Evolutionary conservation across 2,797 vertebrate genomes (phyloP), one percentile per base, ranked within the genome.

Genomic region (Sphenodon punctatus): DNA sequence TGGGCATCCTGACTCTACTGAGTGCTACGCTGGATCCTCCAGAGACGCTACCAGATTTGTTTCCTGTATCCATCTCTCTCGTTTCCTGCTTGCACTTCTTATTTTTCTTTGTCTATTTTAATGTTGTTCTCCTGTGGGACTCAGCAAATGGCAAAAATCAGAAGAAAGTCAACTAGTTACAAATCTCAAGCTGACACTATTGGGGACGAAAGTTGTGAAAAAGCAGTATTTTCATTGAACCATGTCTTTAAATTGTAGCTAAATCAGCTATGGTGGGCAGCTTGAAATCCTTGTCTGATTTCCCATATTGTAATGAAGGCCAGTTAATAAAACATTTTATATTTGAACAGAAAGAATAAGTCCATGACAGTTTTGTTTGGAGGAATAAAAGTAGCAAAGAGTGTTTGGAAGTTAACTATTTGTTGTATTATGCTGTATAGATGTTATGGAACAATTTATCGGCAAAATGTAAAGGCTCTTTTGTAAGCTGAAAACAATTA

Each of bases 41-140:
- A 1, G 90, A 91, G 42, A 93, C 76, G 80, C 91, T 99, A 4
- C 99, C 98, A 0, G 97, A 99, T 92, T 69, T 99, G 75, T 98
- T 98, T 93, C 95, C 98, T 1, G 92, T 99, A n/a, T 67, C 97
- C 6, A 95, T 99, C 72, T 98, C 98, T 1, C 8, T 90, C 3
- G 58, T 96, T 8, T 96, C 98, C 82, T 99, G 97, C 80, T 56
- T 96, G 30, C 97, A 99, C 61, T 99, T 99, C 75, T 48, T 98
- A 30, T 94, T 97, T 8, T 96, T 96, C 69, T 91, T 97, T 77
- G 2, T 96, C 2, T 98, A 99, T 87, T 99, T 99, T 76, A 98
- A 97, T 58, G 9, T 97, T 1, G 71, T 99, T 64, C 95, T 98
- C 72, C 94, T 99, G 80, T 97, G 95, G 74, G 94, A 96, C 65